Percentiles rank a stretch among this genome's conserved stretches.
Evolutionary conservation across 1,140 invertebrate species (phyloP).

Genomic region (Trichonephila clavipes): DNA sequence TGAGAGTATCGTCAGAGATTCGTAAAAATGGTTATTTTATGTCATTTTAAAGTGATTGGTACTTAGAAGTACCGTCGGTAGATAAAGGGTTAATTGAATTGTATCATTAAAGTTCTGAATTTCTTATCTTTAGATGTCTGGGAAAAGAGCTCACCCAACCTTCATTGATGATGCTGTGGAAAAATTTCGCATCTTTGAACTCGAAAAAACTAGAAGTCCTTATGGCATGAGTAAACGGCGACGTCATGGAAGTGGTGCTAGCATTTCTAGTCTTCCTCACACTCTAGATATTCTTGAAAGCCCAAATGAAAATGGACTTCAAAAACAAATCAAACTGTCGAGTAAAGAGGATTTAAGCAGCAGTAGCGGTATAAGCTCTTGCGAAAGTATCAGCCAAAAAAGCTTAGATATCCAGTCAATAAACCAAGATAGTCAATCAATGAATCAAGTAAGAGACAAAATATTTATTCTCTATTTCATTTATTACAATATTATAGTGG

Average conservation of each 20-base stretch:
- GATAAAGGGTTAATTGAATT: too few relatives aligned
- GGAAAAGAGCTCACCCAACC: constrained; percentile 90
- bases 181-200: constrained; percentile 90
- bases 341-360: constrained; percentile 56
- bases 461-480: neutral
- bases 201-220: constrained; percentile 83
- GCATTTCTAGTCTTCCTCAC: constrained; percentile 79
- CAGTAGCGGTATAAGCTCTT: constrained; percentile 66
- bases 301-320: constrained; percentile 59
- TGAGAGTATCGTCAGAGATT: too few relatives aligned
- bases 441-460: constrained; percentile 41
- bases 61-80: too few relatives aligned
- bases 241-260: constrained; percentile 80
- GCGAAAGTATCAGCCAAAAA: constrained; percentile 46
- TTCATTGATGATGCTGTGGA: constrained; percentile 94
- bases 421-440: neutral
- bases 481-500: neutral
- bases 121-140: constrained; percentile 82
- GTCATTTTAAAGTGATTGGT: too few relatives aligned
- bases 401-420: constrained; percentile 14
- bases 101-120: too few relatives aligned
- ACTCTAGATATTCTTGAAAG: constrained; percentile 42
- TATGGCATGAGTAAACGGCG: constrained; percentile 54
- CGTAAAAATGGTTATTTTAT: too few relatives aligned
- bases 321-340: constrained; percentile 8